Base-by-base conservation (phyloP, 2,888 invertebrate genomes). In the Enchytraeus crypticus region DNA sequence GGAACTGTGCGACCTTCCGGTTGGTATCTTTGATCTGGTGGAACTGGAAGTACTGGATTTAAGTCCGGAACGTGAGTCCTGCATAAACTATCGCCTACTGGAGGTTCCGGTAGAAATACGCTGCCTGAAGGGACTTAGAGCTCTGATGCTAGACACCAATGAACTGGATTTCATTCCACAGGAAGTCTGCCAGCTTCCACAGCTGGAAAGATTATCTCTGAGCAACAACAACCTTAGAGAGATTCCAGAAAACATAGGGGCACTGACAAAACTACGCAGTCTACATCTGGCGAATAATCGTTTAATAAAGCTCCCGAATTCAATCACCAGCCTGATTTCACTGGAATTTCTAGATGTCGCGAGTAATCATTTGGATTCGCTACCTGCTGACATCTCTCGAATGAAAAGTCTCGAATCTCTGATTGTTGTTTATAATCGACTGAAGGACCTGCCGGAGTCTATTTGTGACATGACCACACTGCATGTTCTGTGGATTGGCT, bases 271-370 rank as follows among this genome's bases (percentile, higher is more conserved):
- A 33, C 68, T 79, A 23, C 55, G 62, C 32, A 75, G 75, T 59
- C 66, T 80, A 11, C 64, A 66, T 34, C 34, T 56, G 14, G 76
- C 78, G 58, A 78, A 79, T 63, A 82, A 82, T 71, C 68, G 71
- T 46, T 71, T 81, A 62, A 68, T 69, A 8, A 65, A 69, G 3
- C 73, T 81, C 53, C 73, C 76, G 0, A 18, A 65, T n/a, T 69
- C 72, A 27, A 65, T 81, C 27, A 27, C 4, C 11, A 51, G 57
- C 11, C 34, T 60, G 3, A 26, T 14, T 18, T 64, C 69, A 3
- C 66, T 81, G 46, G 71, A 73, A 57, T 77, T 79, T 58, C 71
- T 82, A 4, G 79, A 82, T 60, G 61, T 81, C 34, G 76, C 77
- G 60, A 74, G 75, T 53, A 82, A 82, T 64, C 63, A 66, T 18